Base-by-base conservation (phyloP, 1,140 invertebrate species). In the Tetramorium parvispinum region DNA sequence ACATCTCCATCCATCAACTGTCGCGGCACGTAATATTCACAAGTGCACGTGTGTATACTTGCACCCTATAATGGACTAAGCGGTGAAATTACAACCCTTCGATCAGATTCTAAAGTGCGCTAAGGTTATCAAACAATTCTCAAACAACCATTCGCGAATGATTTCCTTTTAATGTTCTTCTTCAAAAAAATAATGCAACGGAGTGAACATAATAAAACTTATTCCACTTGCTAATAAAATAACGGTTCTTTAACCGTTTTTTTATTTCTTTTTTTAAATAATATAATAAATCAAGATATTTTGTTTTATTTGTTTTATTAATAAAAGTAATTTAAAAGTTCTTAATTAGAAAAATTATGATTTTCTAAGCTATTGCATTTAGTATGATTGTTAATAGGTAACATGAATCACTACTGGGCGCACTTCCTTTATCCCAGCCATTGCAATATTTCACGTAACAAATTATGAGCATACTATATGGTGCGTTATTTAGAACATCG, bases 1-100 rank as follows among this genome's bases (percentile, higher is more conserved):
- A 87, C 68, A 90, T 66, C 61, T 49, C 57, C 66, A 85, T 89
- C 81, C 79, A 85, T 90, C 88, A 90, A 78, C 24, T 13, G 40
- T 70, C 55, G n/a, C 61, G 61, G 55, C 63, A 46, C 27, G 61
- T 71, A 49, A 24, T 89, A 82, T 89, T 53, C 24, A 40, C 40
- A 27, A 85, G 46, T 63, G 46, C 55, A 27, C 21, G 57, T 11
- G 40, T 24, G 3, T 32, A 70, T n/a, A 65, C 43, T 32, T 32
- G 18, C 11, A 73, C 7, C 0, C 63, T n/a, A 13, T 82, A 82
- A 82, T 73, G 51, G 66, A 59, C 65, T 21, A 37, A 73, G 18
- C 24, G 24, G 24, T 57, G 37, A 71, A 73, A 53, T 73, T 73
- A 71, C 24, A 81, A 11, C 40, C 46, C 71, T 57, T 82, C 66